Evolutionary conservation across 30 jellyfish, hydroid and myxozoan species (phyloP).

Genomic region (Hydractinia symbiolongicarpus): DNA sequence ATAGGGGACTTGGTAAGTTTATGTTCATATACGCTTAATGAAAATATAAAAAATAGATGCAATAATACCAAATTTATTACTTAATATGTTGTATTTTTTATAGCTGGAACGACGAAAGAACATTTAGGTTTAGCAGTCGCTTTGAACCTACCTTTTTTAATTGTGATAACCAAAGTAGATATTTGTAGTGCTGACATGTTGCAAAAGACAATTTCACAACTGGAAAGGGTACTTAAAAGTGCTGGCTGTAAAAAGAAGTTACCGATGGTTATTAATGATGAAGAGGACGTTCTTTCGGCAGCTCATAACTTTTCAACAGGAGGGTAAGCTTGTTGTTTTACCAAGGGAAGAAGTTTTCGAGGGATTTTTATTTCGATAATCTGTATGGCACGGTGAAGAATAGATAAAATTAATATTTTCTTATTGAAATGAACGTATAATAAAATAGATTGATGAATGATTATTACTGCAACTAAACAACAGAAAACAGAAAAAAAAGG

Average conservation of each 20-base stretch:
- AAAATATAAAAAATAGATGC: neutral
- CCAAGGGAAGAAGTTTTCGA: neutral
- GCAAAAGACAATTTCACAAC: constrained; percentile 58
- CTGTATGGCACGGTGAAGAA: too few relatives aligned
- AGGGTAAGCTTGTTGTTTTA: constrained; percentile 55
- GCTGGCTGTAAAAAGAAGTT: constrained; percentile 83
- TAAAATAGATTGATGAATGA: too few relatives aligned
- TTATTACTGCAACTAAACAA: too few relatives aligned
- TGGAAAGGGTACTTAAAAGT: constrained; percentile 74
- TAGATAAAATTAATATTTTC: too few relatives aligned
- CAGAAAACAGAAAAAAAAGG: too few relatives aligned
- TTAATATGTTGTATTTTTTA: neutral
- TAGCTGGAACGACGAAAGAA: constrained; percentile 98
- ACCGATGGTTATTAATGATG: constrained; percentile 68
- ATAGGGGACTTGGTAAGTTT: constrained; percentile 84
- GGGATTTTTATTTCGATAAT: too few relatives aligned
- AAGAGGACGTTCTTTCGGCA: constrained; percentile 73
- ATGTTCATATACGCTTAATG: neutral
- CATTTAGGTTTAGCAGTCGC: constrained; percentile 98
- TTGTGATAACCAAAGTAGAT: constrained; percentile 81
- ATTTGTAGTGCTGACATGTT: constrained; percentile 48
- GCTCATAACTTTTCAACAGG: constrained; percentile 84
- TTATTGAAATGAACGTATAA: too few relatives aligned
- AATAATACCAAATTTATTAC: neutral
- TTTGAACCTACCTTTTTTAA: constrained; percentile 73